Evolutionary conservation across 1,140 invertebrate species (phyloP).

Genomic region (Pseudomyrmex dendroicus): DNA sequence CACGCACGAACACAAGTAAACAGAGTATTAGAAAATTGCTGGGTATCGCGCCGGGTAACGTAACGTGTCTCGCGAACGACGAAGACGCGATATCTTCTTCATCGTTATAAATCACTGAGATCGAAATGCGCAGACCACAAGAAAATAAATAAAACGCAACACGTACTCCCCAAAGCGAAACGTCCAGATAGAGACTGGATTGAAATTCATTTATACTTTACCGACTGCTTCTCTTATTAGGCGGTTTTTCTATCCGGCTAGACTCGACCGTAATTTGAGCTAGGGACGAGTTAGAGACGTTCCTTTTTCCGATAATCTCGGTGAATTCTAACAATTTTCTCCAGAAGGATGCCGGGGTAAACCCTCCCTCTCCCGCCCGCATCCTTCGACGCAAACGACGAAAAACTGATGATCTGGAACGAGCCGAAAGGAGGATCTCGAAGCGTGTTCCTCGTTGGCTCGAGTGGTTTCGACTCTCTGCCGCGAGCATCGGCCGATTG

Average conservation of each 20-base stretch:
- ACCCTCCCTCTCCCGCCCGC: no score
- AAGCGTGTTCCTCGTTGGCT: conserved; percentile 24
- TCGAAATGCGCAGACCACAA: conserved; percentile 44
- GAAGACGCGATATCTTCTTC: conserved; percentile 16
- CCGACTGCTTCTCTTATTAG: background rate
- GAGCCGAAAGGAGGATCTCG: conserved; percentile 13
- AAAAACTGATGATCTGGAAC: conserved; percentile 25
- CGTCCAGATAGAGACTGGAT: background rate
- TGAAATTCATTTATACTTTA: background rate
- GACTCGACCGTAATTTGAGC: background rate
- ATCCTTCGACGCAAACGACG: conserved; percentile 16
- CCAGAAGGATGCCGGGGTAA: no score
- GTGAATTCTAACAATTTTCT: conserved; percentile 30
- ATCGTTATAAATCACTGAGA: conserved; percentile 29
- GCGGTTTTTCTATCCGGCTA: background rate
- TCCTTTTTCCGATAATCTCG: conserved; percentile 15
- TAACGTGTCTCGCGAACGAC: conserved; percentile 17
- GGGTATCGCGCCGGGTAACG: no score
- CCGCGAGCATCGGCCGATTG: conserved; percentile 61
- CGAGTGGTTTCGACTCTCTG: background rate
- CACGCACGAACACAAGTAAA: conserved; percentile 8
- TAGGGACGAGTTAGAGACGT: background rate
- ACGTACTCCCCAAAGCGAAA: background rate
- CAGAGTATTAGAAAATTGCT: conserved; percentile 11
- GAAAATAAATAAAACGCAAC: background rate